phyloP scores from a whole-genome alignment of 2,113 vertebrate genomes.

The Heliornis fulica region DNA sequence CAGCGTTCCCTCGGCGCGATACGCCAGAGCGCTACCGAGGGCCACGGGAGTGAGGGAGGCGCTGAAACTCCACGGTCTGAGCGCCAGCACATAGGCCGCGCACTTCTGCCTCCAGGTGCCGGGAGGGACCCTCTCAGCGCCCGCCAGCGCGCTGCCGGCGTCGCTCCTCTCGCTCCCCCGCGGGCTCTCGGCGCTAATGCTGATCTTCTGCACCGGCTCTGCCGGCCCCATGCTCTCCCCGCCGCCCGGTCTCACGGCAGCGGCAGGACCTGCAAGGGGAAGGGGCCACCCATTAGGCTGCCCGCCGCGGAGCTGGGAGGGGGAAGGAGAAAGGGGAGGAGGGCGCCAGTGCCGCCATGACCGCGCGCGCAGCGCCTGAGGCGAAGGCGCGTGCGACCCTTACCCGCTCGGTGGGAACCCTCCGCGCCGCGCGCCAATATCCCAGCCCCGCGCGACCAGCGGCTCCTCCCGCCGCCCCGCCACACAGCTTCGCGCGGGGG shows the following conservation, averaged over 20 bases:
- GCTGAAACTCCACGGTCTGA: slow-evolving; percentile 97
- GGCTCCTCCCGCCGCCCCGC: not conserved
- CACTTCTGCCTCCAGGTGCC: slow-evolving; percentile 82
- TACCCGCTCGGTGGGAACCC: not conserved
- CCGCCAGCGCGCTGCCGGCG: not conserved
- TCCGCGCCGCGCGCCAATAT: not conserved
- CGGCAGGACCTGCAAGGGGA: not conserved
- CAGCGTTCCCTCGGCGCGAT: slow-evolving; percentile 85
- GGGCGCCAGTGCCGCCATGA: not conserved
- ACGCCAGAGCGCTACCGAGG: slow-evolving; percentile 91
- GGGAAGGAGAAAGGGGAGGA: accelerated
- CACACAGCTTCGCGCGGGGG: not conserved
- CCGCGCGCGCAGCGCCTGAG: not conserved
- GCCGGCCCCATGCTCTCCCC: slow-evolving; percentile 55
- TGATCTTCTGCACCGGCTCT: slow-evolving; percentile 58
- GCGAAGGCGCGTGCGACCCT: not conserved
- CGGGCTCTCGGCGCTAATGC: slow-evolving; percentile 48
- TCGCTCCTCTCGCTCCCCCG: not conserved
- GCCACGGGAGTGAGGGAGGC: slow-evolving; percentile 93
- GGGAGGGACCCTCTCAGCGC: not conserved
- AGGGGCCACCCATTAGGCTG: not conserved
- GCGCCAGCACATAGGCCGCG: slow-evolving; percentile 89
- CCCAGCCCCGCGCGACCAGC: not conserved
- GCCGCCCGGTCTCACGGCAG: not conserved
- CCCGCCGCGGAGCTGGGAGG: accelerated